These are phyloP conservation scores for Periplaneta americana DNA, from an alignment of 1,140 invertebrate species.

Conservation along the genomic window DNA sequence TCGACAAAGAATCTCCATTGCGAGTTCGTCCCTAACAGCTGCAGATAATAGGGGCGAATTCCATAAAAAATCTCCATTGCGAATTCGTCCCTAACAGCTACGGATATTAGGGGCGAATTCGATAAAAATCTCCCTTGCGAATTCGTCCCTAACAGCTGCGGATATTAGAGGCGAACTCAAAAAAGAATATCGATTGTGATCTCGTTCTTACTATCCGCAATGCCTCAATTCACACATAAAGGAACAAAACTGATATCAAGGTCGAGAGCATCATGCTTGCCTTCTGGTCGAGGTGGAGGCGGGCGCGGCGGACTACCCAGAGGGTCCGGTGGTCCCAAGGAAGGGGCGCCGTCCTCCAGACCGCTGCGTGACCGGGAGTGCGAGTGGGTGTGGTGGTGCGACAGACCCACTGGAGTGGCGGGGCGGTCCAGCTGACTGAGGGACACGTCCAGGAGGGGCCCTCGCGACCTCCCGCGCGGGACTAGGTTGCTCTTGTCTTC, in stretches of 20 bases:
- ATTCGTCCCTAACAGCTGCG: too few species aligned
- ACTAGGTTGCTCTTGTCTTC: constrained; percentile 67
- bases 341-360: constrained; percentile 21
- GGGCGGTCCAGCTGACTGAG: constrained; percentile 53
- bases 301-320: constrained; percentile 65
- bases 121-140: too few species aligned
- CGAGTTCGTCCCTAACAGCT: too few species aligned
- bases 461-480: constrained; percentile 58
- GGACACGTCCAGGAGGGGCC: constrained; percentile 60
- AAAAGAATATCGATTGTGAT: neutral
- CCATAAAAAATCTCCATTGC: too few species aligned
- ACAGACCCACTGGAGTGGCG: constrained; percentile 32
- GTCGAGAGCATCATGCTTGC: constrained; percentile 39
- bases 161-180: neutral
- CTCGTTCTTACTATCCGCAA: neutral
- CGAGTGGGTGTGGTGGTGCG: constrained; percentile 26
- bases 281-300: constrained; percentile 79
- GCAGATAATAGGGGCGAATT: too few species aligned
- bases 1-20: too few species aligned
- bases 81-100: too few species aligned
- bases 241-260: too few species aligned
- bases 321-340: constrained; percentile 12
- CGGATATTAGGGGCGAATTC: too few species aligned
- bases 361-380: constrained; percentile 32
- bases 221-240: too few species aligned